A percentile compares a stretch with the other conserved stretches of the same genome.
phyloP scores from a whole-genome alignment of 2,888 invertebrate species.

The Melanargia galathea region DNA sequence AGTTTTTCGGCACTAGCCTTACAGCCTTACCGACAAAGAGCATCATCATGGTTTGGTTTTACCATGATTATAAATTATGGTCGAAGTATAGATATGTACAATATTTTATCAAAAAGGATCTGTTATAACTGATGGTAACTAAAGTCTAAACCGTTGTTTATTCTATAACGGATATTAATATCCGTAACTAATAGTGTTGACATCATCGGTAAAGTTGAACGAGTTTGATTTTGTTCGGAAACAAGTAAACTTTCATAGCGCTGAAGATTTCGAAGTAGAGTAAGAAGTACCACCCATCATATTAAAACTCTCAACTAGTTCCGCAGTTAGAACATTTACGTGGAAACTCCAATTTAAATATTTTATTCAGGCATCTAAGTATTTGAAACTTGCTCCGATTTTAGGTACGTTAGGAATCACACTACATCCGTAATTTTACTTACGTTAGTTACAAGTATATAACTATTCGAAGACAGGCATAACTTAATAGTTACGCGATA shows the following conservation, averaged over 20 bases:
- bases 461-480: too few relatives aligned
- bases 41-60: too few relatives aligned
- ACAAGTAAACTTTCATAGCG: conserved; percentile 34
- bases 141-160: neutral
- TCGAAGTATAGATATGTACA: too few relatives aligned
- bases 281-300: conserved; percentile 1
- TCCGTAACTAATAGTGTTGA: conserved; percentile 11
- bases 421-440: too few relatives aligned
- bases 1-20: too few relatives aligned
- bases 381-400: too few relatives aligned
- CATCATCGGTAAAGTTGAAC: conserved; percentile 26
- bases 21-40: too few relatives aligned
- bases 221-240: conserved; percentile 23
- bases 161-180: neutral
- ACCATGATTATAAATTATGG: too few relatives aligned
- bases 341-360: neutral
- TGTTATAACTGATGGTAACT: neutral
- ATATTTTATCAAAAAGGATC: neutral
- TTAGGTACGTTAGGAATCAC: too few relatives aligned
- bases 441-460: too few relatives aligned
- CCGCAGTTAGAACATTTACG: conserved; percentile 6
- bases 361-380: too few relatives aligned
- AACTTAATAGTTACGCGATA: too few relatives aligned
- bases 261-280: conserved; percentile 26
- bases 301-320: conserved; percentile 15